Evolutionary conservation across 64 coral and sea anemone genomes (phyloP), one percentile per base, ranked within the genome.

Genomic region (Acropora yongei): DNA sequence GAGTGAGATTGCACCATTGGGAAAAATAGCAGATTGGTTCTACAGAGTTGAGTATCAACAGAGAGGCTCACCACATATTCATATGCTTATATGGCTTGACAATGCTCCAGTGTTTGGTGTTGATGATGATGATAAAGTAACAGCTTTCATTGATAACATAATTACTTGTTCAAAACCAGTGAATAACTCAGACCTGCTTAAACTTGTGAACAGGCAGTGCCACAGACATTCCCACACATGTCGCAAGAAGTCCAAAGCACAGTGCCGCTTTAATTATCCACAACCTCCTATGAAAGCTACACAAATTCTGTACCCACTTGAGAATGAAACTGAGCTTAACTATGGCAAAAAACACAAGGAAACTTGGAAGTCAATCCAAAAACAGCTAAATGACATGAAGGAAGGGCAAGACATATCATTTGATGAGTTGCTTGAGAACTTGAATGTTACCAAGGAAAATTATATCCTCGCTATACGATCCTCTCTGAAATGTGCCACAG

Each of bases 381-480:
- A 49, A 49, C 18, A 88, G n/a, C 86, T 88, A 75, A 60, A 88
- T 75, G 30, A 89, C 57, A 78, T 89, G 87, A 89, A 78, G 55
- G 87, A 89, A 51, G 87, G 87, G 13, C 46, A 78, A 60, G 87
- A 89, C 43, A 79, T 89, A 44, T 51, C 45, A 14, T 89, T 89
- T 89, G 87, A 89, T 55, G 42, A 89, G 14, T 78, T 89, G 57
- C 87, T 89, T 42, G 41, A 41, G 11, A 55, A 78, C 6, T 44
- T 89, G 39, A 57, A 44, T 78, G 49, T 89, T 55, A 51, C 18
- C 30, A 74, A 89, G 44, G 73, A 89, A 89, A 78, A 78, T 51
- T 89, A 89, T 79, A 40, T 78, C 20, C n/a, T 78, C 11, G 87
- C 87, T 78, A 89, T 89, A 77, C n/a, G 74, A 46, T 78, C 87